Percentiles rank a stretch among this genome's conserved stretches.
These are phyloP conservation scores for Pongo abelii DNA, from an alignment of 2,113 vertebrate genomes.

Conservation along the genomic window DNA sequence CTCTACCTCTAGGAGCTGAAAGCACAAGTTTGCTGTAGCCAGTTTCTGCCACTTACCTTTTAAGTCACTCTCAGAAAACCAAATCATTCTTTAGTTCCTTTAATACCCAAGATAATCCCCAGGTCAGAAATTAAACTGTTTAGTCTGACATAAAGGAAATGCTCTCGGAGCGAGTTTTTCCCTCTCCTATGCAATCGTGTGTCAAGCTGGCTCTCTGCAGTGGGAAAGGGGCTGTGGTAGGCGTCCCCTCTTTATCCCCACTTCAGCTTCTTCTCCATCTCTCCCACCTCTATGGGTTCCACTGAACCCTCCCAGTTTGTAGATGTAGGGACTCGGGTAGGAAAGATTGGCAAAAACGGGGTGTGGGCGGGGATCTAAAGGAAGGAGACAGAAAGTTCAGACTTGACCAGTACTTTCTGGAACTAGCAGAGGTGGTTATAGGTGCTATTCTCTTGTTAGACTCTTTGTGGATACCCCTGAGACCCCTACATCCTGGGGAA, in stretches of 20 bases:
- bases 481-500: no score
- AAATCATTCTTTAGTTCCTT: background rate
- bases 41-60: background rate
- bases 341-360: background rate
- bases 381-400: background rate
- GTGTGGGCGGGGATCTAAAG: accelerated
- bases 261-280: background rate
- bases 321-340: no score
- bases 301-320: background rate
- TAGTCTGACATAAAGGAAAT: background rate
- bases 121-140: background rate
- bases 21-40: background rate
- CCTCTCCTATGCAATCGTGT: background rate
- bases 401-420: background rate
- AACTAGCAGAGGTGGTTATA: background rate
- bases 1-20: background rate
- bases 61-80: background rate
- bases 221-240: background rate
- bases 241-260: background rate
- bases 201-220: background rate
- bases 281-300: no score
- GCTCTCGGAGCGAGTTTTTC: background rate
- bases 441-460: background rate
- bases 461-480: background rate
- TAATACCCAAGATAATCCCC: background rate